A percentile compares a stretch with the other conserved stretches of the same genome.
Conservation (phyloP, 2,888 invertebrate species). For the Pterobdella sp. region DNA sequence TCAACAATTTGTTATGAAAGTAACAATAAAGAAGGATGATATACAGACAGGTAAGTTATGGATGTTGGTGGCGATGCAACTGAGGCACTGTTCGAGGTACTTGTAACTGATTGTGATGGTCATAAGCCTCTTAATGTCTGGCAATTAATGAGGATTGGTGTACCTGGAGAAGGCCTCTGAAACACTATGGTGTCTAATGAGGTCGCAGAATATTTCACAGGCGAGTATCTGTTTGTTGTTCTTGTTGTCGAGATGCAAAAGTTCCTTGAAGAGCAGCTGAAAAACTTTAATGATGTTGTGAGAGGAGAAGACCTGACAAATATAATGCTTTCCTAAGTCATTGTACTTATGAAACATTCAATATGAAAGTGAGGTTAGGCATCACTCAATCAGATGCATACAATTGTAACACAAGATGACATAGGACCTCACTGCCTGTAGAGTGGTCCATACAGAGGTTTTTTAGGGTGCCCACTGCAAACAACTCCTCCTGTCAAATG, state of each 20-base stretch:
- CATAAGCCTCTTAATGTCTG: not conserved
- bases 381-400: not conserved
- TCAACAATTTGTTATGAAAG: not conserved
- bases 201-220: conserved; percentile 49
- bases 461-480: conserved; percentile 42
- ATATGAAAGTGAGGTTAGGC: not conserved
- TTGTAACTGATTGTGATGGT: not conserved
- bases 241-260: conserved; percentile 46
- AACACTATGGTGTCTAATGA: conserved; percentile 44
- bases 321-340: no score
- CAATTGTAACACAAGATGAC: no score
- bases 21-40: not conserved
- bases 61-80: not conserved
- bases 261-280: conserved; percentile 51
- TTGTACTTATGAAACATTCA: conserved; percentile 30
- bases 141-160: not conserved
- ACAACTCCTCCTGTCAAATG: conserved; percentile 37
- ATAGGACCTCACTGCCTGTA: conserved; percentile 41
- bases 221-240: conserved; percentile 49
- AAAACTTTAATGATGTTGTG: conserved; percentile 51
- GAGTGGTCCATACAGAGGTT: conserved; percentile 45
- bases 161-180: conserved; percentile 43
- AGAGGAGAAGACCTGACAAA: conserved; percentile 42
- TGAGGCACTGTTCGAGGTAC: conserved; percentile 2
- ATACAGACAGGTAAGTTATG: not conserved